Evolutionary conservation across 2,888 invertebrate genomes (phyloP), one percentile per base, ranked within the genome.

Genomic region (Elegia similella): DNA sequence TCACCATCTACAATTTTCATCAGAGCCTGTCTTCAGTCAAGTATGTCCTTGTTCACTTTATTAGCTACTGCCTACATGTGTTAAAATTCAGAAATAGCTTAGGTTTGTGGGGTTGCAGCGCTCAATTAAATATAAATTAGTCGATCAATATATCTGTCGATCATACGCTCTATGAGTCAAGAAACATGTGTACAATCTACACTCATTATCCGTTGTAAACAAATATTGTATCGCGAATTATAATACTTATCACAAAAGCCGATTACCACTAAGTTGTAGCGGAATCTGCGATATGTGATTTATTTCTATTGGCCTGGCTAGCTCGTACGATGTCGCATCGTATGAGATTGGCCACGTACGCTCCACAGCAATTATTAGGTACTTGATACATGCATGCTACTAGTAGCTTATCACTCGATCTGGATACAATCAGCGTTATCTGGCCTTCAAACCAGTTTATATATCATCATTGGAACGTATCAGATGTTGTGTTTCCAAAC

Each of bases 281-380:
- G 43, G 13, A 42, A 15, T 43, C 12, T 50, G 15, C 30, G 34
- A 38, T 34, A 50, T 15, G 16, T 8, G 15, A 30, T 50, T n/a
- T 34, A 50, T 50, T 50, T 34, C 38, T 50, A 50, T 50, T 58
- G 58, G 58, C 34, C 34, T 15, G 43, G 7, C n/a, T 12, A 0
- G 17, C 16, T 58, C 55, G 52, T 58, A 58, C 55, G 58, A 50
- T 50, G 2, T n/a, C 48, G 5, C 34, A 38, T 50, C 34, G 16
- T 17, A 17, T 16, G 10, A 50, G 34, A 50, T 50, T 34, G 34
- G 16, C 15, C 34, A 50, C 34, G 16, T 38, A 8, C n/a, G n/a
- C 12, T 12, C 16, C 17, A 17, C 17, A 10, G 34, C 15, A 16
- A 32, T 50, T 34, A 50, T 32, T 50, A n/a, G n/a, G 23, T 23